Base-by-base conservation (phyloP, 2,888 invertebrate species). In the Alloplasta piceator region DNA sequence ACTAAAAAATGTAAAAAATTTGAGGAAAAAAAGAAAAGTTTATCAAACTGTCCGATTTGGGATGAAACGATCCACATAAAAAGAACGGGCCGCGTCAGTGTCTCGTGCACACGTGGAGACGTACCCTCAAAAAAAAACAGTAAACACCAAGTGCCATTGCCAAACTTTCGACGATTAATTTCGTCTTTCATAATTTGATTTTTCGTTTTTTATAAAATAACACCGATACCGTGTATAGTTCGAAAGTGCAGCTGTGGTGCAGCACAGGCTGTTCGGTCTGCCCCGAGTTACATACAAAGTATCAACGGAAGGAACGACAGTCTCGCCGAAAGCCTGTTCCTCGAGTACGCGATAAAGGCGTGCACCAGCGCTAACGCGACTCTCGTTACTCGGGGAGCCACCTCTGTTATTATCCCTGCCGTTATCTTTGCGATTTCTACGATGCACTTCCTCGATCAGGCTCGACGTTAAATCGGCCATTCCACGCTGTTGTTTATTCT, bases 331-430 rank as follows among this genome's bases (percentile, higher is more conserved):
- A 16, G 89, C 90, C 55, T 90, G 90, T 74, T 92, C 92, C 79
- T 92, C 92, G 82, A 92, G 88, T 5, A 92, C 91, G 75, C 91
- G 88, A 84, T 92, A 92, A n/a, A 92, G 86, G 52, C 90, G 86
- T 12, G 92, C 91, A 38, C 91, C 91, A 26, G 91, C 89, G 83
- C 88, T 90, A 50, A 90, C 81, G 71, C 91, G 87, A 76, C 89
- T 90, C 16, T 90, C 90, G 66, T 85, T 85, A 12, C 87, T 87
- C 61, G 85, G 84, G 16, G 87, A 87, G 52, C 89, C 86, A 58
- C 77, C 80, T 48, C 79, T 80, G 36, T 90, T 87, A 76, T 85
- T 88, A 48, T 78, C 80, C 36, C 90, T 87, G 77, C 85, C 88
- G 41, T 82, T 84, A 16, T 89, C 88, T 80, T 87, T 88, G 39